Base-by-base conservation (phyloP, 2,113 vertebrate genomes). In the Argyrosomus japonicus region DNA sequence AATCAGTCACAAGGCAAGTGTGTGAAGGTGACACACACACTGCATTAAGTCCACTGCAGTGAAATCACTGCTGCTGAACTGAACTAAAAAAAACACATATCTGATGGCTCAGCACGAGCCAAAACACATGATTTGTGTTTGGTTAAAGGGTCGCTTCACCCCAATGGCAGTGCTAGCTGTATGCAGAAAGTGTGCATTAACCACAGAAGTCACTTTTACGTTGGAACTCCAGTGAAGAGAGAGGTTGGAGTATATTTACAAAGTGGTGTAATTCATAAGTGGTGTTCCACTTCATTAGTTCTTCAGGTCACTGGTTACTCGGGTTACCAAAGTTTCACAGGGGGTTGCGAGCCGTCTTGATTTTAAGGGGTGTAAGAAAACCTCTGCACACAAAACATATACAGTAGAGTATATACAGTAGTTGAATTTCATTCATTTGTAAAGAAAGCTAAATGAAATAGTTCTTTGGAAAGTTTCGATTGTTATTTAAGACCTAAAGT, bases 21-120 rank as follows among this genome's bases (percentile, higher is more conserved):
- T 75, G 82, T 89, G 84, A 92, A 84, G 84, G 88, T 90, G 86
- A 85, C 90, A 85, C 61, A 51, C 70, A 75, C 27, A 61, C 76
- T 61, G 50, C 71, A 75, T 87, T 68, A 86, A 67, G 27, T 51
- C 48, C 36, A 18, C 36, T 47, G 71, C 61, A 48, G 14, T n/a
- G 6, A 73, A 25, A 67, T 84, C 62, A 23, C 51, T 17, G 43
- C 67, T 75, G 65, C 56, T 43, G 17, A 77, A 70, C 57, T 57
- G 29, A 51, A 68, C 27, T 40, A 3, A n/a, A 69, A 78, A 65
- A 57, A 75, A 25, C 21, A 3, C 1, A 68, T 56, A 43, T 74
- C 21, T 19, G n/a, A 48, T 23, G 27, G 50, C 27, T 58, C 10
- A n/a, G 14, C 43, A 50, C 10, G 0, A 8, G 40, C 15, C 14